Conservation (phyloP, 2,113 vertebrate species). For the Protomyctophum bolini region DNA sequence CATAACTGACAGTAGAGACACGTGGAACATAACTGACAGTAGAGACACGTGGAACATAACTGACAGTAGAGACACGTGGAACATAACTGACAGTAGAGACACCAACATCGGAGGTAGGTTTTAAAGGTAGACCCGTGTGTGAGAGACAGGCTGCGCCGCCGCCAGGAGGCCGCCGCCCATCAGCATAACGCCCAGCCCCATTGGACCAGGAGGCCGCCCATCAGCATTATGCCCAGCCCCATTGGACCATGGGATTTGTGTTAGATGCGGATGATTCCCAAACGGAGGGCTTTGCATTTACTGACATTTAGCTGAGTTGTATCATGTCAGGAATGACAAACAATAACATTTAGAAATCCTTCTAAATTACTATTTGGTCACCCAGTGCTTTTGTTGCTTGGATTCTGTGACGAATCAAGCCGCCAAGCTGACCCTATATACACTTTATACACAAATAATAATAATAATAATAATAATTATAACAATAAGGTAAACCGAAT, state of each 20-base stretch:
- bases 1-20: constrained; percentile 56
- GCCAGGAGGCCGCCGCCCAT: constrained; percentile 39
- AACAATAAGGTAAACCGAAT: constrained; percentile 68
- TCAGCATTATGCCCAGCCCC: constrained; percentile 61
- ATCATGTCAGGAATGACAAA: constrained; percentile 30
- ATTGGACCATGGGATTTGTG: constrained; percentile 54
- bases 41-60: constrained; percentile 52
- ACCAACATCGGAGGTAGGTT: constrained; percentile 75
- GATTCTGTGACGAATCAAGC: constrained; percentile 63
- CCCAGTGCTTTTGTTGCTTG: constrained; percentile 78
- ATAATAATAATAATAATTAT: constrained; percentile 54
- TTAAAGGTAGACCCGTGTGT: constrained; percentile 74
- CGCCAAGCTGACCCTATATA: constrained; percentile 68
- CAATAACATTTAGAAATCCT: constrained; percentile 58
- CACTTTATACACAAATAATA: constrained; percentile 69
- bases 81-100: constrained; percentile 61
- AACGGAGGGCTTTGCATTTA: constrained; percentile 62
- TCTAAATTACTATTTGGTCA: constrained; percentile 75
- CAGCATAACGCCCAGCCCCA: constrained; percentile 60
- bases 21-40: constrained; percentile 56
- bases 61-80: constrained; percentile 54
- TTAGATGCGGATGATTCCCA: constrained; percentile 54
- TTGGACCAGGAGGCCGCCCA: constrained; percentile 49
- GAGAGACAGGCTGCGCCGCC: constrained; percentile 36
- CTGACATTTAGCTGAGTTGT: constrained; percentile 40